A percentile compares a stretch with the other conserved stretches of the same genome.
Conservation (phyloP, 2,113 vertebrate species). For the Mesitornis unicolor region DNA sequence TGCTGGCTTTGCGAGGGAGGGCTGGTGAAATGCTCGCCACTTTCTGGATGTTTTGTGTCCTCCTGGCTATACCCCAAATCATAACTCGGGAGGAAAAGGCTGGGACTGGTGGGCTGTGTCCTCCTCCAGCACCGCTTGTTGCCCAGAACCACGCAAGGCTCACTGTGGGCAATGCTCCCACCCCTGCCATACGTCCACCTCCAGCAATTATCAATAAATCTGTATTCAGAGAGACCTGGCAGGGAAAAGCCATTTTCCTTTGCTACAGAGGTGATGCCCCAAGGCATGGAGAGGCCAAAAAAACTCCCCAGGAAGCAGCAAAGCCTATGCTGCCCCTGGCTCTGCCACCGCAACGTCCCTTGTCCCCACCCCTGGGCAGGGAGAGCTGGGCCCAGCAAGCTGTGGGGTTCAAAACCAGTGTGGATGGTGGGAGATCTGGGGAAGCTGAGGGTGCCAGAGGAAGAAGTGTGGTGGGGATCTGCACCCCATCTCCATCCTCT, state of each 20-base stretch:
- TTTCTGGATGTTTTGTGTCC: not conserved
- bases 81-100: not conserved
- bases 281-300: not conserved
- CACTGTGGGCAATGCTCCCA: fast-evolving
- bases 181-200: fast-evolving
- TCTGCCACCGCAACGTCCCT: not conserved
- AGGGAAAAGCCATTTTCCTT: not conserved
- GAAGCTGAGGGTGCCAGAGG: fast-evolving
- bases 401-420: not conserved
- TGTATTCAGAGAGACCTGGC: not conserved
- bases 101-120: not conserved
- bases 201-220: fast-evolving
- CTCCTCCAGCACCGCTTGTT: fast-evolving
- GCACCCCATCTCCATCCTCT: not conserved
- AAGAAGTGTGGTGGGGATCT: not conserved
- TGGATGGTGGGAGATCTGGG: fast-evolving
- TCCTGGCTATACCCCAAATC: not conserved
- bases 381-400: not conserved
- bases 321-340: not conserved
- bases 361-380: not conserved
- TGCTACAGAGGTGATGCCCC: not conserved
- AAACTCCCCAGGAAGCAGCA: fast-evolving
- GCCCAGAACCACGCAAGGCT: fast-evolving
- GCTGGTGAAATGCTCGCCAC: fast-evolving
- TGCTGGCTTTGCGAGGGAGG: not conserved